Conservation (phyloP, 2,888 invertebrate species). For the Drosophila picticornis region DNA sequence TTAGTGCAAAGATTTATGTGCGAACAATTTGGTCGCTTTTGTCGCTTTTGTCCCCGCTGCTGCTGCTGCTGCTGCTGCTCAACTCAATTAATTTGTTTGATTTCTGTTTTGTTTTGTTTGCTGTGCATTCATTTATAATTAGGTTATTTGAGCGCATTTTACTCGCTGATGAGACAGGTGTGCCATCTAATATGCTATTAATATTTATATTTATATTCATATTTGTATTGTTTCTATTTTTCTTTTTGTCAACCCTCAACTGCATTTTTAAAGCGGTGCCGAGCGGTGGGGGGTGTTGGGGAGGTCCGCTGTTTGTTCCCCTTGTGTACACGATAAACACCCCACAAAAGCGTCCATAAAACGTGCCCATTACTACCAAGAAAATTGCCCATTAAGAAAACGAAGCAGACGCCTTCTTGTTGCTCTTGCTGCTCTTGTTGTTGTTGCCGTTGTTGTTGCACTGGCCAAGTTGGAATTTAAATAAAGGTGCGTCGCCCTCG, state of each 20-base stretch:
- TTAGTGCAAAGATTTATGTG: slow-evolving; percentile 84
- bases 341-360: slow-evolving; percentile 83
- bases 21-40: slow-evolving; percentile 74
- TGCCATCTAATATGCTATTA: slow-evolving; percentile 71
- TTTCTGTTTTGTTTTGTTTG: slow-evolving; percentile 28
- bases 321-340: slow-evolving; percentile 80
- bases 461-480: slow-evolving; percentile 75
- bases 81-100: slow-evolving; percentile 56
- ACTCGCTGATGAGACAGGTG: slow-evolving; percentile 43
- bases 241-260: slow-evolving; percentile 44
- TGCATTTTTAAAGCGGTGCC: slow-evolving; percentile 32
- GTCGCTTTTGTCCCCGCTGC: slow-evolving; percentile 1
- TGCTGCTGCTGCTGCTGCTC: not conserved
- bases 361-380: slow-evolving; percentile 83
- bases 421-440: slow-evolving; percentile 18
- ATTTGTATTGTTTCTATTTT: slow-evolving; percentile 24
- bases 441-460: slow-evolving; percentile 30
- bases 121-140: slow-evolving; percentile 9
- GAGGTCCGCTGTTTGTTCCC: not conserved
- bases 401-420: slow-evolving; percentile 64
- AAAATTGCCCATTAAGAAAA: slow-evolving; percentile 83
- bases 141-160: slow-evolving; percentile 13
- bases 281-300: not conserved
- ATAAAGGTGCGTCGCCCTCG: slow-evolving; percentile 80
- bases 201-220: not conserved